Evolutionary conservation across 1,140 invertebrate species (phyloP), one percentile per base, ranked within the genome.

Genomic region (Hyles vespertilio): DNA sequence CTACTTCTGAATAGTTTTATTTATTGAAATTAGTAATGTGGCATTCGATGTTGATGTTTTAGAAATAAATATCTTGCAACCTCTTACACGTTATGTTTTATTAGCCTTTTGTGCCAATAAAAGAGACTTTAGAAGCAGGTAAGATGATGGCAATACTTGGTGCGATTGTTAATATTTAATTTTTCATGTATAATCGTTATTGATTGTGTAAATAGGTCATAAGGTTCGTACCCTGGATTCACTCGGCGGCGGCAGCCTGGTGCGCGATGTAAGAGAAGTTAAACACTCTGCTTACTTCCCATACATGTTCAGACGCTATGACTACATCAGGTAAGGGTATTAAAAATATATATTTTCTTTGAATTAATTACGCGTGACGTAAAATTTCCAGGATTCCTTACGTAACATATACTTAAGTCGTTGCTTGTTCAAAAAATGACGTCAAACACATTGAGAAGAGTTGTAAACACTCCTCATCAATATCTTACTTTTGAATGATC

Each of bases 161-260:
- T 40, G 36, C 5, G 4, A 40, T 5, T 40, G 8, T 40, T 5
- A 5, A 40, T 40, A 8, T 40, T 5, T 40, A 40, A 5, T 40
- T 40, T 8, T 5, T 40, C 4, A 5, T 40, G 36, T 40, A 8
- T 40, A 40, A 40, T 40, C 8, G 36, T 40, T 40, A 8, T 5
- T 8, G 36, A 50, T 64, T 9, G 56, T 68, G 34, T 69, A 8
- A 43, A 50, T 65, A 85, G 82, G 76, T 76, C 77, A 81, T 61
- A 81, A 81, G 53, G 57, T 73, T 50, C 68, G 67, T 44, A 74
- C 69, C 50, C 47, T 89, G 53, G 84, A 89, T 61, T 63, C 75
- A 12, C 63, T 77, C 33, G 74, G 77, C 12, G 69, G 73, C 33
- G 69, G 72, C 10, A 77, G 77, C 51, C 59, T 83, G 53, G 71